These are phyloP conservation scores for Capricornis sumatraensis DNA, from an alignment of 2,113 vertebrate species.

Conservation along the genomic window DNA sequence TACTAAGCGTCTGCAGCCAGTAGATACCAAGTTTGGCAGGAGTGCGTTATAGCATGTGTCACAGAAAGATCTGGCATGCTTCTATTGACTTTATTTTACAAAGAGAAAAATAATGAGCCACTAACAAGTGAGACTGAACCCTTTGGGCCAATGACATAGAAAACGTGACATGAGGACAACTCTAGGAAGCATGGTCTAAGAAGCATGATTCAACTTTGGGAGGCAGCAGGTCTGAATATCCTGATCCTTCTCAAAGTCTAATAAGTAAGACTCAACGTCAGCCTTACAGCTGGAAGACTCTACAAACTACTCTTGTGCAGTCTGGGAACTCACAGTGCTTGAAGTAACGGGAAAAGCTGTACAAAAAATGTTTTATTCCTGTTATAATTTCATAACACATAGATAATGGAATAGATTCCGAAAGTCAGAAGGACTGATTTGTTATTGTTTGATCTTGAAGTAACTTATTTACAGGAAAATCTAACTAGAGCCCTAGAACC, in stretches of 20 bases:
- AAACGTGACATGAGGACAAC: background rate
- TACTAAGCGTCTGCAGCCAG: background rate
- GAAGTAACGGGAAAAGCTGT: background rate
- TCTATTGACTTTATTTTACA: background rate
- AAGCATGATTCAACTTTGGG: background rate
- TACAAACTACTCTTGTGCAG: fast-evolving
- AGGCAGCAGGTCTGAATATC: background rate
- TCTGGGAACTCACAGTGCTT: background rate
- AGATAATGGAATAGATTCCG: background rate
- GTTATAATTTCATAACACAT: background rate
- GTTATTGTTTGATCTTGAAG: background rate
- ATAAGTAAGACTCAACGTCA: background rate
- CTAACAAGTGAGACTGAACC: background rate
- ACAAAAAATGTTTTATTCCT: background rate
- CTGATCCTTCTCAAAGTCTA: background rate
- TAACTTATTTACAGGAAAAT: background rate
- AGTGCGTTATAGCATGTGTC: background rate
- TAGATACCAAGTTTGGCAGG: background rate
- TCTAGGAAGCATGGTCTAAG: background rate
- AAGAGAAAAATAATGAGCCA: background rate
- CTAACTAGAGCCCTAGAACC: background rate
- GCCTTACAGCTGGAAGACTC: background rate
- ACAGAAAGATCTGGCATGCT: background rate
- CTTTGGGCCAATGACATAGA: background rate
- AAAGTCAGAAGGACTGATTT: background rate